These are phyloP conservation scores for Drosophila kepulauana DNA, from an alignment of 1,140 invertebrate genomes.

Conservation along the genomic window DNA sequence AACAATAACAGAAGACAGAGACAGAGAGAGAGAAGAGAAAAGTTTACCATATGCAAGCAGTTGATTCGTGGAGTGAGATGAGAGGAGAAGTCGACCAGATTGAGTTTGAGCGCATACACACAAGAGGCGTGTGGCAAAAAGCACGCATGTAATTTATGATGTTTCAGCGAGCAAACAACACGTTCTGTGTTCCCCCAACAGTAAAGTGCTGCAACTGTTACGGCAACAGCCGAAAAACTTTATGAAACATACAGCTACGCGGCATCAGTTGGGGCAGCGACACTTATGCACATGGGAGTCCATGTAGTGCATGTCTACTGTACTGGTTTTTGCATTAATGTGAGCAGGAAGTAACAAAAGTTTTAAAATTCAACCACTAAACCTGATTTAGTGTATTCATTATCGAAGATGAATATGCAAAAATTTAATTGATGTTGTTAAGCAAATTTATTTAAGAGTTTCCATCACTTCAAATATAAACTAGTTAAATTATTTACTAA, in stretches of 20 bases:
- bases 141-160: conserved; percentile 83
- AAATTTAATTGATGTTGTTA: not conserved
- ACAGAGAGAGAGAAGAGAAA: conserved; percentile 3
- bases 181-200: conserved; percentile 46
- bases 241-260: conserved; percentile 41
- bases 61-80: not conserved
- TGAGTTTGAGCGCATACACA: conserved; percentile 75
- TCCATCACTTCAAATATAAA: not conserved
- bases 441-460: not conserved
- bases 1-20: conserved; percentile 2
- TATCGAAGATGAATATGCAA: not conserved
- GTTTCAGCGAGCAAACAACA: conserved; percentile 82
- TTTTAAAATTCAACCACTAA: not conserved
- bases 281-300: conserved; percentile 42
- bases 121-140: conserved; percentile 75
- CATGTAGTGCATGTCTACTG: not conserved
- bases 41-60: conserved; percentile 41
- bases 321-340: not conserved
- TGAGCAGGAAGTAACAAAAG: conserved; percentile 6
- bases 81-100: conserved; percentile 42
- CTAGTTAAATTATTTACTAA: not conserved
- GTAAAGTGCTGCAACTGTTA: conserved; percentile 17
- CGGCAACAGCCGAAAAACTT: conserved; percentile 59
- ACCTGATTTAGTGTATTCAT: not conserved
- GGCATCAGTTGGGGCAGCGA: conserved; percentile 18